These are phyloP conservation scores for Rhingia campestris DNA, from an alignment of 2,888 invertebrate genomes.

Conservation along the genomic window DNA sequence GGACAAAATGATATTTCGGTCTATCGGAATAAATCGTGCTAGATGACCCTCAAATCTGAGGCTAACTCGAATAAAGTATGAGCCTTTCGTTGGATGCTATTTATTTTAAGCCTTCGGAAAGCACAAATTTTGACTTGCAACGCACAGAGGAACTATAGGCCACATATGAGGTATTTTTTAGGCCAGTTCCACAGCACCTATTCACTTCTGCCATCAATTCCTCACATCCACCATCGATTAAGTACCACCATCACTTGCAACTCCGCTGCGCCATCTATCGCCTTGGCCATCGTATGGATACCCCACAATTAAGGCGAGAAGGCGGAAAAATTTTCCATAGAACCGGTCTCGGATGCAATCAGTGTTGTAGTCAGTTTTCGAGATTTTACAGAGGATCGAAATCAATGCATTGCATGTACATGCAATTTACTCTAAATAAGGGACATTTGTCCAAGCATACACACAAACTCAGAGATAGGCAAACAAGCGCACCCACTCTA, in stretches of 20 bases:
- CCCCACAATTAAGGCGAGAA: constrained; percentile 66
- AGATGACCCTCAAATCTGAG: no score
- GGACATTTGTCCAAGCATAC: constrained; percentile 63
- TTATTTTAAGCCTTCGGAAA: no score
- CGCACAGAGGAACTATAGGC: no score
- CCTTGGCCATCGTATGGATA: constrained; percentile 8
- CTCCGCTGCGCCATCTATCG: background rate
- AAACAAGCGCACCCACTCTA: background rate
- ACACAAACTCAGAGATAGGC: background rate
- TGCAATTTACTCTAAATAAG: constrained; percentile 72
- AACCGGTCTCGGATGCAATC: constrained; percentile 62
- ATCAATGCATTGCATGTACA: constrained; percentile 71
- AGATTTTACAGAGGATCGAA: constrained; percentile 72
- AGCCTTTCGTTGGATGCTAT: no score
- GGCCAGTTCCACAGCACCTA: no score
- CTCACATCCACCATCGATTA: background rate
- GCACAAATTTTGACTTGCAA: no score
- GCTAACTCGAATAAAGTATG: no score
- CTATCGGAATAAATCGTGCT: no score
- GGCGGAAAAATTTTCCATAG: constrained; percentile 36
- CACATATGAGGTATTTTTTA: no score
- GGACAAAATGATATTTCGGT: no score
- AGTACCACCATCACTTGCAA: constrained; percentile 40
- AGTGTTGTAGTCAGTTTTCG: constrained; percentile 70
- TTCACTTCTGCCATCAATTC: no score